Evolutionary conservation across 2,113 vertebrate species (phyloP).

Genomic region (Tamias sibiricus): DNA sequence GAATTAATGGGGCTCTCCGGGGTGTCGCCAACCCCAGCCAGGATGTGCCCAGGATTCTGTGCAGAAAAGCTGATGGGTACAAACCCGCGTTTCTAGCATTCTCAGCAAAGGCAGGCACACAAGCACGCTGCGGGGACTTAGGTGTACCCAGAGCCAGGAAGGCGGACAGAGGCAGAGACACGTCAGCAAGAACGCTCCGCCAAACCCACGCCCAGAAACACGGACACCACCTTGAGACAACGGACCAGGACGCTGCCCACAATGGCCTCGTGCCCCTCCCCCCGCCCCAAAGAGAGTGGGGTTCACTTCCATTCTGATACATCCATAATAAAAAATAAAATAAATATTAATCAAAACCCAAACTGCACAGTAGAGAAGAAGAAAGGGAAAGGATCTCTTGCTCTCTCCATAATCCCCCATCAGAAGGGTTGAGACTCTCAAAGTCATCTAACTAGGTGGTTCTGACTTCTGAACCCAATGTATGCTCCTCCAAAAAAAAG

Average conservation of each 20-base stretch:
- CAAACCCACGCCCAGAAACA: not conserved
- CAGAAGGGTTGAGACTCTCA: not conserved
- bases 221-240: not conserved
- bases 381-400: not conserved
- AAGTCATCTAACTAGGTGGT: not conserved
- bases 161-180: not conserved
- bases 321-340: not conserved
- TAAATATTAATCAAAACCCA: not conserved
- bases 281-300: not conserved
- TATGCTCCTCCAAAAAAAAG: not conserved
- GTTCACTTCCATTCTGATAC: not conserved
- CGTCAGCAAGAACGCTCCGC: not conserved
- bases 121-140: not conserved
- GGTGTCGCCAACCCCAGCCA: not conserved
- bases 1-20: not conserved
- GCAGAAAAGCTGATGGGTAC: not conserved
- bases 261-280: accelerated
- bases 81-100: not conserved
- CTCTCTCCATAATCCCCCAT: not conserved
- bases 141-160: not conserved
- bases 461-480: not conserved
- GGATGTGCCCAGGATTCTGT: not conserved
- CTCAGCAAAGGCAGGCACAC: not conserved
- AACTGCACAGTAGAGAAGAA: not conserved
- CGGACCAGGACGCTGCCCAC: not conserved